Evolutionary conservation across 2,797 vertebrate species (phyloP).

Genomic region (Coendou prehensilis): DNA sequence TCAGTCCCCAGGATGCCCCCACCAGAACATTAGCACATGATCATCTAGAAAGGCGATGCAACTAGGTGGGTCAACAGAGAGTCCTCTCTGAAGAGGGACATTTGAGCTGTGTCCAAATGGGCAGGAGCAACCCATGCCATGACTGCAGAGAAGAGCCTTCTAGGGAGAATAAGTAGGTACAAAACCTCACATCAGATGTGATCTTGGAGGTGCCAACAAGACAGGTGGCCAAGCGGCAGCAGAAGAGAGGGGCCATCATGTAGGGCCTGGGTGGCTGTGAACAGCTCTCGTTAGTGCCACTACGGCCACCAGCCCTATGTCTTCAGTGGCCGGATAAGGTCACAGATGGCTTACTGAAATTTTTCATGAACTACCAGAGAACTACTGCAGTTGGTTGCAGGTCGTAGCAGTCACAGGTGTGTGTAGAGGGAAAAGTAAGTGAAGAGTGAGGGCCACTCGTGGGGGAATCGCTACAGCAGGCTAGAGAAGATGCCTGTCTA

Average conservation of each 20-base stretch:
- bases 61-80: not conserved
- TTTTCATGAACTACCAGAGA: not conserved
- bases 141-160: not conserved
- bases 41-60: not conserved
- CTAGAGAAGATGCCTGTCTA: not conserved
- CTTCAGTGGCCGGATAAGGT: not conserved
- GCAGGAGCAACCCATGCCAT: not conserved
- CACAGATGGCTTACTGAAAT: not conserved
- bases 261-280: not conserved
- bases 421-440: not conserved
- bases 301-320: not conserved
- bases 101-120: not conserved
- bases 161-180: not conserved
- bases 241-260: not conserved
- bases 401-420: not conserved
- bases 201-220: not conserved
- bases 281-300: not conserved
- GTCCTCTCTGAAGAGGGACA: not conserved
- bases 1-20: not conserved
- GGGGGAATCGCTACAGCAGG: not conserved
- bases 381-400: not conserved
- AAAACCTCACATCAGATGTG: not conserved
- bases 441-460: not conserved
- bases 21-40: not conserved
- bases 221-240: not conserved